Evolutionary conservation across 2,888 invertebrate genomes (phyloP).

Genomic region (Crocallis elinguaria): DNA sequence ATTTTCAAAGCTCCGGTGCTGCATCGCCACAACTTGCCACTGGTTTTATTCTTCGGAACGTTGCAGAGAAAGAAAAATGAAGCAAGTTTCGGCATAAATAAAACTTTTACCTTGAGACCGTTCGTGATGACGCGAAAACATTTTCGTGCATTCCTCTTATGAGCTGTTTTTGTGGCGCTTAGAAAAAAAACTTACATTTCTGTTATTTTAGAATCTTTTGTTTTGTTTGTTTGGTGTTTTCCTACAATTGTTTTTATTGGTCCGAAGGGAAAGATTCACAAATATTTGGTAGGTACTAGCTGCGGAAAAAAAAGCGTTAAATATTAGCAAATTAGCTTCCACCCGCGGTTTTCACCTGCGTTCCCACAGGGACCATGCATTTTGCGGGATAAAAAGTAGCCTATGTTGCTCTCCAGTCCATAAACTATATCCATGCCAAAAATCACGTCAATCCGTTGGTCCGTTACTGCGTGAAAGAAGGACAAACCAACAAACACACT

Average conservation of each 20-base stretch:
- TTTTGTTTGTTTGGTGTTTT: neutral
- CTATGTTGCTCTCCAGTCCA: too few relatives aligned
- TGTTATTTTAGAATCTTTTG: neutral
- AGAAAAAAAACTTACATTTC: neutral
- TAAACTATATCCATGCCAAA: too few relatives aligned
- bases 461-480: too few relatives aligned
- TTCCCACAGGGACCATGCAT: too few relatives aligned
- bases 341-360: too few relatives aligned
- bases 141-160: slow-evolving; percentile 58
- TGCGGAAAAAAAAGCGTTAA: too few relatives aligned
- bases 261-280: too few relatives aligned
- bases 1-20: neutral
- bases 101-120: slow-evolving; percentile 61
- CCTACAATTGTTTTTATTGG: neutral
- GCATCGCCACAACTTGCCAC: neutral
- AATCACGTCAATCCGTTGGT: too few relatives aligned
- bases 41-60: slow-evolving; percentile 38
- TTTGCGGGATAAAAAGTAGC: too few relatives aligned
- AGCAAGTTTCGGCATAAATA: slow-evolving; percentile 80
- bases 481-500: too few relatives aligned
- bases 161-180: slow-evolving; percentile 37
- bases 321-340: too few relatives aligned
- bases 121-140: slow-evolving; percentile 65
- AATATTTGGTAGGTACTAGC: too few relatives aligned
- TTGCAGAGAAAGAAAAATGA: slow-evolving; percentile 56